Conservation (phyloP, 2,113 vertebrate species). For the Tinamus guttatus region DNA sequence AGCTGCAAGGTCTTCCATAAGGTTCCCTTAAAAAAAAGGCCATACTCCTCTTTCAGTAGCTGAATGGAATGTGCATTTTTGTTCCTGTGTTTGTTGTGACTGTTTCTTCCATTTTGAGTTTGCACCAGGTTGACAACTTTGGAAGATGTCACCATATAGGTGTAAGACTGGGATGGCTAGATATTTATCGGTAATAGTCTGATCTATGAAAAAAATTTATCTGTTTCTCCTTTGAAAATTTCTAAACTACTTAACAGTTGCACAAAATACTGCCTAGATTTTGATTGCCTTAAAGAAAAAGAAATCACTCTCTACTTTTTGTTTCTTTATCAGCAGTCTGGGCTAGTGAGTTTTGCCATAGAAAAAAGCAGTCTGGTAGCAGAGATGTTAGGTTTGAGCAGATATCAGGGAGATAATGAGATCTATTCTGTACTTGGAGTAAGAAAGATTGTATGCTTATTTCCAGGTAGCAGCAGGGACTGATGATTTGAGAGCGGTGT, state of each 20-base stretch:
- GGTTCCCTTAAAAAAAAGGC: not conserved
- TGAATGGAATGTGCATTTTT: not conserved
- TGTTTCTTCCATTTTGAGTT: not conserved
- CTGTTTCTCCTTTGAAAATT: not conserved
- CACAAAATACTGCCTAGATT: not conserved
- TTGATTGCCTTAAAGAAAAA: not conserved
- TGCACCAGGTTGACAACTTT: not conserved
- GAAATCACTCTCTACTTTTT: not conserved
- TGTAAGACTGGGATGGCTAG: not conserved
- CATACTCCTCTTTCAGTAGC: not conserved
- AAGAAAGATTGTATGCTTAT: not conserved
- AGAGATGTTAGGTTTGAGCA: not conserved
- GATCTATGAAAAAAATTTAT: not conserved
- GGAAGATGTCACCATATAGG: not conserved
- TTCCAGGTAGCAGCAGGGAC: not conserved
- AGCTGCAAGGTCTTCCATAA: not conserved
- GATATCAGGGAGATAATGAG: not conserved
- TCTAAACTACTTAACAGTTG: not conserved
- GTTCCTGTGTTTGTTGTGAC: not conserved
- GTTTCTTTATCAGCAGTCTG: not conserved
- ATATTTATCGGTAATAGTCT: not conserved
- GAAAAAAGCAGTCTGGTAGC: not conserved
- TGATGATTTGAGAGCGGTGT: not conserved
- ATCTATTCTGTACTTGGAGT: not conserved
- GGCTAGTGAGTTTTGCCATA: not conserved